Conservation (phyloP, 2,888 invertebrate species). For the Horisme vitalbata region DNA sequence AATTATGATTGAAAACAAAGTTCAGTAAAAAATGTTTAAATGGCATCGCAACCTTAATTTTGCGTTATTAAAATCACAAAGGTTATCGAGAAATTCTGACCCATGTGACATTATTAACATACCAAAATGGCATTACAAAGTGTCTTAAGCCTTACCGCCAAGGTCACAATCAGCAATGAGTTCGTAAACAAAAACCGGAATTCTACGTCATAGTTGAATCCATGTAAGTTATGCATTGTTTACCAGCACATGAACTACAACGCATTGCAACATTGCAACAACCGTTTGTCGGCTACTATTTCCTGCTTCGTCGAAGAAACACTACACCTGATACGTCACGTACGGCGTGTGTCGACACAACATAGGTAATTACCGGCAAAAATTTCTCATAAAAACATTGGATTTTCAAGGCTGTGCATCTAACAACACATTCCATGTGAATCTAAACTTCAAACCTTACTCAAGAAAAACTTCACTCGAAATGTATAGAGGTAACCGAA, state of each 20-base stretch:
- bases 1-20: no score
- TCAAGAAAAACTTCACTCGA: conserved; percentile 52
- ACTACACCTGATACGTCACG: conserved; percentile 43
- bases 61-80: neutral
- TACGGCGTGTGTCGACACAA: conserved; percentile 51
- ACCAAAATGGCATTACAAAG: conserved; percentile 35
- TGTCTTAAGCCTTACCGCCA: conserved; percentile 60
- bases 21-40: neutral
- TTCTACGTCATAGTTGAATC: conserved; percentile 63
- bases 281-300: conserved; percentile 42
- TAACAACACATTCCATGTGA: conserved; percentile 72
- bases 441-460: conserved; percentile 48
- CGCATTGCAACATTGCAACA: conserved; percentile 44
- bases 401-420: conserved; percentile 63
- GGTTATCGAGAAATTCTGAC: neutral
- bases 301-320: conserved; percentile 56
- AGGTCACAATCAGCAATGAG: conserved; percentile 61
- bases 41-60: no score
- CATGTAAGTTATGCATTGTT: conserved; percentile 53
- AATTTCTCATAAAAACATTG: conserved; percentile 52
- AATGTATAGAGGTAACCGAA: conserved; percentile 42
- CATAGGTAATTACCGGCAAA: conserved; percentile 56
- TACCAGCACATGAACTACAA: conserved; percentile 50
- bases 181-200: conserved; percentile 74
- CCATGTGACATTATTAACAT: conserved; percentile 29